Percentiles rank a stretch among this genome's conserved stretches.
Evolutionary conservation across 2,113 vertebrate genomes (phyloP).

Genomic region (Tursiops truncatus): DNA sequence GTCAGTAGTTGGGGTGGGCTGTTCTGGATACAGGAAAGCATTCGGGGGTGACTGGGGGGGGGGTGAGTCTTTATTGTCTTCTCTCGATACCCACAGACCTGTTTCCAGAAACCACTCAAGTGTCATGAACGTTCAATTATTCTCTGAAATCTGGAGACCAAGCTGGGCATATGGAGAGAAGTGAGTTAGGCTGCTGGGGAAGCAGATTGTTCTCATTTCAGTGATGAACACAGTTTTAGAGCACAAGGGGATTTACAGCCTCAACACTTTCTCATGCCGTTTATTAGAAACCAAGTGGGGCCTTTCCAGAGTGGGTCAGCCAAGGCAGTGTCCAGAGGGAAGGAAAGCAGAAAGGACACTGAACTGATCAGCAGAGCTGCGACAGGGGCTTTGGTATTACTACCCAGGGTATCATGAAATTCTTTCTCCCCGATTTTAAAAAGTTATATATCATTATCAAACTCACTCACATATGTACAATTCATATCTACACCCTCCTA

Average conservation of each 20-base stretch:
- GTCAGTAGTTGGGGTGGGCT: too few species aligned
- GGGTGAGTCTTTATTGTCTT: not conserved
- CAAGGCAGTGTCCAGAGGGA: not conserved
- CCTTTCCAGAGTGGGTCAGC: not conserved
- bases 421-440: not conserved
- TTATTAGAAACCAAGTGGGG: not conserved
- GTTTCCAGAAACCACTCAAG: not conserved
- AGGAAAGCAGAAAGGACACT: not conserved
- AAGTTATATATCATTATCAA: not conserved
- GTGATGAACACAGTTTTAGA: not conserved
- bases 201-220: not conserved
- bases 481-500: not conserved
- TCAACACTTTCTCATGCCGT: not conserved
- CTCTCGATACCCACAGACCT: not conserved
- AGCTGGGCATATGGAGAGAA: not conserved
- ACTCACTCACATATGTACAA: not conserved
- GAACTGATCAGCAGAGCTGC: not conserved
- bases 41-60: not conserved
- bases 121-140: not conserved
- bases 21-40: not conserved
- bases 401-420: not conserved
- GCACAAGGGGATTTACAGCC: not conserved
- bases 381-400: not conserved
- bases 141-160: not conserved
- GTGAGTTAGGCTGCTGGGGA: not conserved